Base-by-base conservation (phyloP, 2,888 invertebrate species). In the Monochamus alternatus region DNA sequence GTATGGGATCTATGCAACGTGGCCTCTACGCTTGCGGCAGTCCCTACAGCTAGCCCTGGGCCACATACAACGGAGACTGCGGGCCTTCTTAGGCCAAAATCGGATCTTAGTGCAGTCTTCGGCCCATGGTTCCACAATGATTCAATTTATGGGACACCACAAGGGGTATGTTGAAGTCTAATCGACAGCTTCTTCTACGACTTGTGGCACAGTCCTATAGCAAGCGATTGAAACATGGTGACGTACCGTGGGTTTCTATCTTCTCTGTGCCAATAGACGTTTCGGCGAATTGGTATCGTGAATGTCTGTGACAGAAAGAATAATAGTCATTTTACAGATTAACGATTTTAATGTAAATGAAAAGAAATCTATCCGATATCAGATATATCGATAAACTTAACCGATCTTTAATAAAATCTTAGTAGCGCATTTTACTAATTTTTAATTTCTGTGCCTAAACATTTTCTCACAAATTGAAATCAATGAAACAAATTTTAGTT, bases 21-120 rank as follows among this genome's bases (percentile, higher is more conserved):
- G 90, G 90, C 84, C 87, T 90, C 77, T 90, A 90, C 86, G 90
- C 90, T 73, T 90, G 90, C 86, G 90, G 90, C 75, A 89, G 89
- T 82, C 90, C 90, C 71, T 90, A 90, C 89, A 90, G 90, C 89
- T 90, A 90, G 90, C 90, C 89, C 86, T 89, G 89, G 89, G 89
- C 89, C 88, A 86, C 89, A 83, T 89, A 90, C 85, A 89, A 89
- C 89, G 89, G 89, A 88, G 89, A 89, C 89, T 89, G 89, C 87
- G 89, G 89, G 80, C 89, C 89, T 76, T 89, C 89, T 74, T 89
- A 89, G 84, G 85, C 81, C 84, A 77, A 80, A 80, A 83, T 88
- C 88, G 88, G 87, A 88, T 88, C 85, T 78, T 82, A 82, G 85
- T 75, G 86, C 88, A 86, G 89, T 89, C 89, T 88, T 86, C 88